Base-by-base conservation (phyloP, 2,888 invertebrate species). In the Philereme vetulata region DNA sequence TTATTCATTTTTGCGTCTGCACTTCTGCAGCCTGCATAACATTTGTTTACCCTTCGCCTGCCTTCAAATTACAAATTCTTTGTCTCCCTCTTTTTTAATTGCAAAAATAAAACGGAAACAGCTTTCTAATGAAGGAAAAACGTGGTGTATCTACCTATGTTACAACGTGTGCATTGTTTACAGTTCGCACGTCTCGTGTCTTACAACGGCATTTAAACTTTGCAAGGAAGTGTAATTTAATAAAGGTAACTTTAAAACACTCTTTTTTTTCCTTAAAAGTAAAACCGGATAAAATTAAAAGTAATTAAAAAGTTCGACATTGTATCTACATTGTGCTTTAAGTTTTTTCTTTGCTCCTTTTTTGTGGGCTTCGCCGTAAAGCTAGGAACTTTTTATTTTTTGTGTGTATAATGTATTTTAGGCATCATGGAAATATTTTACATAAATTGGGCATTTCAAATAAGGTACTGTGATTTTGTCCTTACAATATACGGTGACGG, bases 1-100 rank as follows among this genome's bases (percentile, higher is more conserved):
- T 80, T 83, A 76, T 78, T 79, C 75, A 75, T 79, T 83, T 84
- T 83, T 82, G 80, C 81, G 82, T 84, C 84, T 76, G 64, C 66
- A 46, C 81, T 82, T 84, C 84, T 76, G 64, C 66, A 46, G 64
- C 53, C 65, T 78, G 81, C 78, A 68, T 66, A 64, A 82, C 84
- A 81, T 85, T 88, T 86, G 85, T 85, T 85, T 86, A 84, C 85
- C 82, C 83, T 82, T 78, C 72, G 77, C 85, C 77, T 76, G 79
- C 81, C 80, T 85, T 77, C 75, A 80, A 86, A 88, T 88, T 87
- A 88, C 82, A 88, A 86, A 89, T 88, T 88, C 88, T 83, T 88
- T 88, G 88, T 88, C 80, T 72, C 64, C 72, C 76, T 75, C 78
- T 82, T 80, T 84, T 84, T 82, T 86, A 88, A 88, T 85, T 85